These are phyloP conservation scores for Coptotermes formosanus DNA, from an alignment of 1,140 invertebrate genomes.

Conservation along the genomic window DNA sequence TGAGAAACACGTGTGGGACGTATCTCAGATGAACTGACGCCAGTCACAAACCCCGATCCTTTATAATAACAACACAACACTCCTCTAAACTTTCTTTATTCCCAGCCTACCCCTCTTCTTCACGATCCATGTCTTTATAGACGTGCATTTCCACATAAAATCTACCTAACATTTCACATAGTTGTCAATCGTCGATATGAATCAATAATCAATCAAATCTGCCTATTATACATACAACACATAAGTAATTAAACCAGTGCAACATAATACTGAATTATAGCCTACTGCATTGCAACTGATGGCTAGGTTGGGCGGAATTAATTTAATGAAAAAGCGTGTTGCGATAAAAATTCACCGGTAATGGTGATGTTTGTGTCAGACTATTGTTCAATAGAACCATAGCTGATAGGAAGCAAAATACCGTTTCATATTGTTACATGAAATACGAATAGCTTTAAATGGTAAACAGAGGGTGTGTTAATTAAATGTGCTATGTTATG, in stretches of 20 bases:
- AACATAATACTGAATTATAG: neutral
- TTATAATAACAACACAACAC: too few species aligned
- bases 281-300: neutral
- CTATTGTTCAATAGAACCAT: neutral
- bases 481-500: neutral
- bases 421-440: neutral
- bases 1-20: too few species aligned
- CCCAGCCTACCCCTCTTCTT: too few species aligned
- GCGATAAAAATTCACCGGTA: neutral
- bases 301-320: neutral
- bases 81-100: too few species aligned
- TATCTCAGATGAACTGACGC: too few species aligned
- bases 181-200: neutral
- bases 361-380: neutral
- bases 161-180: neutral
- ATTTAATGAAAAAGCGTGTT: neutral
- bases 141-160: neutral
- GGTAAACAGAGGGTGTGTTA: neutral
- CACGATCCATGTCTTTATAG: too few species aligned
- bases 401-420: neutral
- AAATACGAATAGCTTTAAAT: neutral
- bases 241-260: neutral
- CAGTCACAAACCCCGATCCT: too few species aligned
- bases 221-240: neutral
- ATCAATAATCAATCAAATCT: neutral